These are phyloP conservation scores for Lumbricus terrestris DNA, from an alignment of 2,888 invertebrate species.

Conservation along the genomic window DNA sequence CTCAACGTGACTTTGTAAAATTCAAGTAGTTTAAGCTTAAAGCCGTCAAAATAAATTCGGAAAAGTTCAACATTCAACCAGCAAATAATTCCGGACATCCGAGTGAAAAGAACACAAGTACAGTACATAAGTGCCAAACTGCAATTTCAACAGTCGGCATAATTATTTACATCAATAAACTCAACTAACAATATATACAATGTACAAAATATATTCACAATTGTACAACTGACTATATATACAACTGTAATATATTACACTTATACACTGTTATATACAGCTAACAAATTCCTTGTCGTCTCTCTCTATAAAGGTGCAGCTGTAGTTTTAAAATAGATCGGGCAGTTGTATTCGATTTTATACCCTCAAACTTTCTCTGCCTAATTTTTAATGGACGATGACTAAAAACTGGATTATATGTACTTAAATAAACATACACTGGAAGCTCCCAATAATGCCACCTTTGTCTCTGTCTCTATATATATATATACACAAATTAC, in stretches of 20 bases:
- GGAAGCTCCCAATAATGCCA: background rate
- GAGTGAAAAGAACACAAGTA: background rate
- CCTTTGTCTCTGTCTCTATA: background rate
- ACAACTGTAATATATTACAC: conserved; percentile 3
- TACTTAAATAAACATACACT: background rate
- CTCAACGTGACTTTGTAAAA: background rate
- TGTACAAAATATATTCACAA: background rate
- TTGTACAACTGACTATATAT: background rate
- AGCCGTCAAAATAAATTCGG: background rate
- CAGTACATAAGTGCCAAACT: background rate
- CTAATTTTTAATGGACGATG: background rate
- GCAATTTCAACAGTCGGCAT: background rate
- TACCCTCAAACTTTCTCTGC: background rate
- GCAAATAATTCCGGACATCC: background rate
- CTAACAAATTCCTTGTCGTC: background rate
- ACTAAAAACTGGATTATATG: background rate
- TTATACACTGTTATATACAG: no score
- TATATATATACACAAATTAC: no score
- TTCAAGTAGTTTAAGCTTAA: background rate
- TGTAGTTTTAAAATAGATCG: background rate
- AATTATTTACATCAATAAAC: background rate
- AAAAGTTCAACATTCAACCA: background rate
- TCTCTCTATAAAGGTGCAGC: background rate
- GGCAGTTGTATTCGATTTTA: background rate
- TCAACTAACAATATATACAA: background rate